These are phyloP conservation scores for Cheilosia impressa DNA, from an alignment of 2,888 invertebrate species.

Conservation along the genomic window DNA sequence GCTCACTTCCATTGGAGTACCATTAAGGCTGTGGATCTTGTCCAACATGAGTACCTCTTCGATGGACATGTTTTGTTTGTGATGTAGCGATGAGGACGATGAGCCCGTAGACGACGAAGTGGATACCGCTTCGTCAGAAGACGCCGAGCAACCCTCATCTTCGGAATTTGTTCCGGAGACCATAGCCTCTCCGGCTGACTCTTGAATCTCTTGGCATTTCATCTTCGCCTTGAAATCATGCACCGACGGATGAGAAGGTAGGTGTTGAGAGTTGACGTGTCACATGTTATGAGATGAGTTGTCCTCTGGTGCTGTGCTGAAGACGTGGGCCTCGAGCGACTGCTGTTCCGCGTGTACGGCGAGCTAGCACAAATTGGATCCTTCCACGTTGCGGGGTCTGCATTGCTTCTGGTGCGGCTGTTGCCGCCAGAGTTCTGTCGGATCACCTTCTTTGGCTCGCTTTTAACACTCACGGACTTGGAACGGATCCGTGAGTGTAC, in stretches of 20 bases:
- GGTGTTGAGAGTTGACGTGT: slow-evolving; percentile 80
- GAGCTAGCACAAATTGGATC: slow-evolving; percentile 77
- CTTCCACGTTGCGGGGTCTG: slow-evolving; percentile 75
- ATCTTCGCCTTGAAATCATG: slow-evolving; percentile 81
- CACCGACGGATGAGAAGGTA: slow-evolving; percentile 80
- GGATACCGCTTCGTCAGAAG: slow-evolving; percentile 83
- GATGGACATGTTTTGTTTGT: slow-evolving; percentile 78
- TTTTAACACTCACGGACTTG: slow-evolving; percentile 83
- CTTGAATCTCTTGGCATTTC: slow-evolving; percentile 85
- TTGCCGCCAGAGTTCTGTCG: slow-evolving; percentile 76
- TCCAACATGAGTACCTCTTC: slow-evolving; percentile 82
- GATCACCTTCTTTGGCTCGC: slow-evolving; percentile 76
- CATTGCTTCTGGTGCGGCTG: slow-evolving; percentile 72
- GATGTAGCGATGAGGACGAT: slow-evolving; percentile 81
- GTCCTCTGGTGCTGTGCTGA: slow-evolving; percentile 71
- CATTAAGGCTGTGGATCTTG: slow-evolving; percentile 83
- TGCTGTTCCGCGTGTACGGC: slow-evolving; percentile 77
- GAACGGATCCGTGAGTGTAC: slow-evolving; percentile 83
- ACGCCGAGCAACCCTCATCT: slow-evolving; percentile 85
- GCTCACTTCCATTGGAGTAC: slow-evolving; percentile 84
- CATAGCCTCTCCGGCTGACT: slow-evolving; percentile 88
- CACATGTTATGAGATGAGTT: slow-evolving; percentile 81
- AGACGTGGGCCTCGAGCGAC: slow-evolving; percentile 57
- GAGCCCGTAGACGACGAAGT: slow-evolving; percentile 84
- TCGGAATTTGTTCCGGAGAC: slow-evolving; percentile 87